phyloP scores from a whole-genome alignment of 2,797 vertebrate genomes.

The Tiaroga cobitis region DNA sequence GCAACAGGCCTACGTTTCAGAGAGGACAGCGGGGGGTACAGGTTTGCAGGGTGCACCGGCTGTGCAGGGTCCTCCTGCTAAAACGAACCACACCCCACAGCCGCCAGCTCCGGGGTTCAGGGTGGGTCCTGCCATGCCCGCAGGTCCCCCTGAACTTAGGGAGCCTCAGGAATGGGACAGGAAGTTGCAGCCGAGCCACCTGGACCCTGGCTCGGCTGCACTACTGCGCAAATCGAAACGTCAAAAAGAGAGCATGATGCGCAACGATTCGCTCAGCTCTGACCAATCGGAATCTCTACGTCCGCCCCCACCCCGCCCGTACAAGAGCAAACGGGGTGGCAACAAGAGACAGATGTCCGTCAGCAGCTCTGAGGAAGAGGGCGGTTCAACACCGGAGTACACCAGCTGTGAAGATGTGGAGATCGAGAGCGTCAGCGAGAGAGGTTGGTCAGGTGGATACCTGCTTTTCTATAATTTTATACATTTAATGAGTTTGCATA shows the following conservation, averaged over 20 bases:
- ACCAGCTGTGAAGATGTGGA: slow-evolving; percentile 98
- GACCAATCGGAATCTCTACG: slow-evolving; percentile 97
- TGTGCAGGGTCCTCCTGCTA: slow-evolving; percentile 47
- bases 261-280: slow-evolving; percentile 96
- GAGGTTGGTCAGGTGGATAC: slow-evolving; percentile 80
- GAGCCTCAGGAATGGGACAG: slow-evolving; percentile 82
- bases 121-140: slow-evolving; percentile 52
- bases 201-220: slow-evolving; percentile 82
- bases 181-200: slow-evolving; percentile 79
- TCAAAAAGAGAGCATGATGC: slow-evolving; percentile 96
- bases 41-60: slow-evolving; percentile 46
- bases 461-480: not conserved
- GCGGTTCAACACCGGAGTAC: slow-evolving; percentile 95
- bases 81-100: slow-evolving; percentile 60
- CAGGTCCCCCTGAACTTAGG: slow-evolving; percentile 82
- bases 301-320: slow-evolving; percentile 92
- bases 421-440: slow-evolving; percentile 96
- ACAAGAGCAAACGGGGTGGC: slow-evolving; percentile 89
- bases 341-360: slow-evolving; percentile 93
- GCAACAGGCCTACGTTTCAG: slow-evolving; percentile 76
- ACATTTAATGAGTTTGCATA: not conserved
- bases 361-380: slow-evolving; percentile 99
- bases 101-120: slow-evolving; percentile 59
- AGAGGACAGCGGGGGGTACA: slow-evolving; percentile 74
- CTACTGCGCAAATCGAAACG: slow-evolving; percentile 89